Evolutionary conservation across 2,797 vertebrate genomes (phyloP).

Genomic region (Sebastes ruberrimus): DNA sequence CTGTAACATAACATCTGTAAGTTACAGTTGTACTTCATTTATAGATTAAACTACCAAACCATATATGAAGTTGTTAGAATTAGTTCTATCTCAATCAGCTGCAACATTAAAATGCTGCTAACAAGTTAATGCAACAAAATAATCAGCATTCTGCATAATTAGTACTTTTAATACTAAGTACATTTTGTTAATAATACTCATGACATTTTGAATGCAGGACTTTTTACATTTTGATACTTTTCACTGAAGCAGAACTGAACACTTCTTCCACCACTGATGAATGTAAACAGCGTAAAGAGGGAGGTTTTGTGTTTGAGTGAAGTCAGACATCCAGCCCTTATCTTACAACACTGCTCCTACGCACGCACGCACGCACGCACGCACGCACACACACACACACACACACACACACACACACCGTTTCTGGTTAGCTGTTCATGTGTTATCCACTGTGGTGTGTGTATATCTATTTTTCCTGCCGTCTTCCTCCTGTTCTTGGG

Average conservation of each 20-base stretch:
- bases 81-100: background rate
- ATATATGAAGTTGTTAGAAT: background rate
- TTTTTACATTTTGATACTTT: background rate
- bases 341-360: slow-evolving; percentile 10
- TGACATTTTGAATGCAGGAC: background rate
- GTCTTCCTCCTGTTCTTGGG: slow-evolving; percentile 56
- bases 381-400: background rate
- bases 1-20: too few species aligned
- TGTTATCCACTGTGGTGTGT: slow-evolving; percentile 11
- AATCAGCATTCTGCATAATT: background rate
- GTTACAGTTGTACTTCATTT: background rate
- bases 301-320: slow-evolving; percentile 2
- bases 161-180: background rate
- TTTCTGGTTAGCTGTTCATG: background rate
- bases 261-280: background rate
- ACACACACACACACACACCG: background rate
- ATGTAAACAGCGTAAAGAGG: background rate
- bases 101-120: background rate
- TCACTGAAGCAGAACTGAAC: background rate
- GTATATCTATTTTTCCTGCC: slow-evolving; percentile 30
- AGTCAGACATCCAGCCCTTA: slow-evolving; percentile 35
- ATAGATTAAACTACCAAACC: background rate
- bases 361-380: background rate
- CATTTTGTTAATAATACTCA: background rate
- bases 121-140: too few species aligned